These are phyloP conservation scores for Leptinotarsa undecemlineata DNA, from an alignment of 1,140 invertebrate species.

Conservation along the genomic window DNA sequence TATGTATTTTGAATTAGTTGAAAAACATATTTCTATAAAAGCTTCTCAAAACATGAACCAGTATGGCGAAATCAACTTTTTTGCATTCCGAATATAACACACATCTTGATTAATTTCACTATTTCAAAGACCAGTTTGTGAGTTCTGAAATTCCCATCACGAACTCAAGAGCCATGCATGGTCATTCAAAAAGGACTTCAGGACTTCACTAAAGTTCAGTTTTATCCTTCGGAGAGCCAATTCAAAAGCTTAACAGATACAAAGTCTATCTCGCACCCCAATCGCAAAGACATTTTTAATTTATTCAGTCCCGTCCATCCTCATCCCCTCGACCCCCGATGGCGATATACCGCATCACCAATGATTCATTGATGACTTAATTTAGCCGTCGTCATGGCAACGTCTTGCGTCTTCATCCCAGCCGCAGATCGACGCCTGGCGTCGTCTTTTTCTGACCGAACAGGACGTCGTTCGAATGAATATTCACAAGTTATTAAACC, in stretches of 20 bases:
- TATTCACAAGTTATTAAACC: constrained; percentile 54
- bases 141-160: background rate
- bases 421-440: constrained; percentile 36
- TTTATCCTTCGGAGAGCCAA: constrained; percentile 15
- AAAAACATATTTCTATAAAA: too few species aligned
- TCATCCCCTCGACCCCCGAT: constrained; percentile 39
- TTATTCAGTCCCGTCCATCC: constrained; percentile 42
- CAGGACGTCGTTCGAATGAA: constrained; percentile 47
- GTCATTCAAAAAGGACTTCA: background rate
- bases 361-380: constrained; percentile 55
- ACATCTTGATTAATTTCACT: too few species aligned
- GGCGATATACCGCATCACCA: constrained; percentile 48
- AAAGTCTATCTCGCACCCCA: constrained; percentile 29
- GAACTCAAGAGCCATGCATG: background rate
- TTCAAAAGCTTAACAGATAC: constrained; percentile 27
- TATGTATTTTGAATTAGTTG: too few species aligned
- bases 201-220: background rate
- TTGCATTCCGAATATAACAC: too few species aligned
- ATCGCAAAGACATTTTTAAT: constrained; percentile 48
- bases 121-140: too few species aligned
- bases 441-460: constrained; percentile 40
- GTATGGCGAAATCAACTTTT: too few species aligned
- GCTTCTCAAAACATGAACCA: too few species aligned
- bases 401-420: constrained; percentile 43
- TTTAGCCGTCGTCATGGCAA: constrained; percentile 49